Evolutionary conservation across 2,113 vertebrate species (phyloP).

Genomic region (Calyptommatus sinebrachiatus): DNA sequence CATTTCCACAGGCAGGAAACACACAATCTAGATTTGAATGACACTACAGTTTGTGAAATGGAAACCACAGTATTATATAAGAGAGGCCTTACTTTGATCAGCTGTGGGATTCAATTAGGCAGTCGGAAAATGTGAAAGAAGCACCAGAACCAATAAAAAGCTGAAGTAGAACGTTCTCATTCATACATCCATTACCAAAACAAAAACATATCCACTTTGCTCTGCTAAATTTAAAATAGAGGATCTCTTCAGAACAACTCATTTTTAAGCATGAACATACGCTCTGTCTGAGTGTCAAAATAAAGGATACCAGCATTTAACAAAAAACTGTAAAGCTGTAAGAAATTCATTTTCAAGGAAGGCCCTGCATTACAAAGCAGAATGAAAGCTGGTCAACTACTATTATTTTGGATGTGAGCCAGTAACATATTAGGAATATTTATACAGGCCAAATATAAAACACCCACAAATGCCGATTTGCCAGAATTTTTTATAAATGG

Average conservation of each 20-base stretch:
- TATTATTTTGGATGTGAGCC: conserved; percentile 19
- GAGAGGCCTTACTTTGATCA: neutral
- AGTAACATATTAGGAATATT: conserved; percentile 29
- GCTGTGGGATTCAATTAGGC: neutral
- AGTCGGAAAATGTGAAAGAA: neutral
- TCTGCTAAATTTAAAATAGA: neutral
- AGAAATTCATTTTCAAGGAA: conserved; percentile 6
- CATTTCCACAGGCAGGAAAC: too few species aligned
- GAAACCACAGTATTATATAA: neutral
- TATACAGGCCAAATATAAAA: conserved; percentile 41
- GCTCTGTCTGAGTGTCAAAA: neutral
- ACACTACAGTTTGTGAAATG: too few species aligned
- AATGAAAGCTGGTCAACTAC: neutral
- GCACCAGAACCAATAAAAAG: neutral
- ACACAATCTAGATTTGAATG: too few species aligned
- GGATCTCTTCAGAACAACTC: neutral
- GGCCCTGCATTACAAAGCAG: conserved; percentile 20
- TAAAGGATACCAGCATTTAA: neutral
- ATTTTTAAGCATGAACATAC: neutral
- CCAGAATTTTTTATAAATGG: conserved; percentile 43
- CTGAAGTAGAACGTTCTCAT: neutral
- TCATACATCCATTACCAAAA: conserved; percentile 11
- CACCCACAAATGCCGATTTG: conserved; percentile 21
- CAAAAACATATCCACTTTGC: neutral
- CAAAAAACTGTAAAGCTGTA: neutral